These are phyloP conservation scores for Chrysaora quinquecirrha DNA, from an alignment of 30 jellyfish, hydroid and myxozoan species.

Conservation along the genomic window DNA sequence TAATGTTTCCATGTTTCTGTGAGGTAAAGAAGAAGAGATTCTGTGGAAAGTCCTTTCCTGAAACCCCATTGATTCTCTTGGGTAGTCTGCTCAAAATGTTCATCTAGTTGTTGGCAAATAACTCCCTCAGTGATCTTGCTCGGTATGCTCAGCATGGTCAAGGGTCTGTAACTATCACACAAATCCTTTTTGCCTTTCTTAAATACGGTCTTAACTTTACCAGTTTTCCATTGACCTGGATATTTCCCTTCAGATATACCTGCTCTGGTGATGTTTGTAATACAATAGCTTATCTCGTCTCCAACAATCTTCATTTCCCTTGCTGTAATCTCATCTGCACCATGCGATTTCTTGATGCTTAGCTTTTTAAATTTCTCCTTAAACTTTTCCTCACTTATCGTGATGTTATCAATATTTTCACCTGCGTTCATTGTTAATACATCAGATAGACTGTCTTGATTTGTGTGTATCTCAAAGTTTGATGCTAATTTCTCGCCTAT, in stretches of 20 bases:
- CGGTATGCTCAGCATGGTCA: constrained; percentile 35
- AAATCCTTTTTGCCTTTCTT: constrained; percentile 21
- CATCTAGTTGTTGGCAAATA: constrained; percentile 11
- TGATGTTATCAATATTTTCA: no score
- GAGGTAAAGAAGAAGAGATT: constrained; percentile 31
- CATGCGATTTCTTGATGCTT: no score
- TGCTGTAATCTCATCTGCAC: constrained; percentile 3
- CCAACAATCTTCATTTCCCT: constrained; percentile 26
- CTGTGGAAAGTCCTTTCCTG: constrained; percentile 26
- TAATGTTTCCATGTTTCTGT: constrained; percentile 46
- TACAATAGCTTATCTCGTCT: background rate
- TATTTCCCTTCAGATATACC: background rate
- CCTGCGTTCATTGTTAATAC: no score
- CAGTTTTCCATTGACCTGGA: background rate
- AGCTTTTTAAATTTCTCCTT: no score
- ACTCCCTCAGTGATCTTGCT: constrained; percentile 31
- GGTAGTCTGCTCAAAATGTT: constrained; percentile 10
- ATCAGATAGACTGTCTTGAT: no score
- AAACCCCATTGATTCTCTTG: constrained; percentile 59
- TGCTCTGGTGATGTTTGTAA: constrained; percentile 9
- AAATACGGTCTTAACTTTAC: constrained; percentile 1
- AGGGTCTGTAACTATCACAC: constrained; percentile 46
- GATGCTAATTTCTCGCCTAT: constrained; percentile 11
- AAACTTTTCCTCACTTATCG: no score
- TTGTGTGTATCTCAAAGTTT: background rate